These are phyloP conservation scores for Eueides isabella DNA, from an alignment of 1,140 invertebrate species.

Conservation along the genomic window DNA sequence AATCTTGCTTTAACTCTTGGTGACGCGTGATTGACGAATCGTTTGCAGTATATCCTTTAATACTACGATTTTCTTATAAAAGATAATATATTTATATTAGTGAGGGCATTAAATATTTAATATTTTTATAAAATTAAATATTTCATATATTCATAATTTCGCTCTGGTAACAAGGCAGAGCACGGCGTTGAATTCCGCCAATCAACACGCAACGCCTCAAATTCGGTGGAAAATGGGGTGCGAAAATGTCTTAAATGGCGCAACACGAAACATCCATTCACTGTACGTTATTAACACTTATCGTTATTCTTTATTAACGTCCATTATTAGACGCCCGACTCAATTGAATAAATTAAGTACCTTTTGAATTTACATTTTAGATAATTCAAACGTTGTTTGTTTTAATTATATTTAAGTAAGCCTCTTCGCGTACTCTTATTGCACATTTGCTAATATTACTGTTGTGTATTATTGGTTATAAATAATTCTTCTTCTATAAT, in stretches of 20 bases:
- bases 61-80: conserved; percentile 1
- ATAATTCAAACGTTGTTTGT: neutral
- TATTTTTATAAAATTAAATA: too few species aligned
- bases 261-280: conserved; percentile 21
- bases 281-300: neutral
- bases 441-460: too few species aligned
- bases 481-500: too few species aligned
- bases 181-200: too few species aligned
- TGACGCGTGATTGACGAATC: conserved; percentile 32
- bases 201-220: too few species aligned
- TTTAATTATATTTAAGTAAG: conserved; percentile 13
- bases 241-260: too few species aligned
- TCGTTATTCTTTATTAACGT: conserved; percentile 19
- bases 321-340: conserved; percentile 13
- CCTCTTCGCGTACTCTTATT: neutral
- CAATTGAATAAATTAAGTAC: conserved; percentile 10
- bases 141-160: too few species aligned
- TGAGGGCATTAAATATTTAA: too few species aligned
- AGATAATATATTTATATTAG: neutral
- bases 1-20: conserved; percentile 28
- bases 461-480: too few species aligned
- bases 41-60: conserved; percentile 22
- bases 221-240: too few species aligned
- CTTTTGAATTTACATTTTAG: conserved; percentile 4
- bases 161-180: too few species aligned